Percentiles rank a stretch among this genome's conserved stretches.
These are phyloP conservation scores for Urocynchramus pylzowi DNA, from an alignment of 2,113 vertebrate species.

Conservation along the genomic window DNA sequence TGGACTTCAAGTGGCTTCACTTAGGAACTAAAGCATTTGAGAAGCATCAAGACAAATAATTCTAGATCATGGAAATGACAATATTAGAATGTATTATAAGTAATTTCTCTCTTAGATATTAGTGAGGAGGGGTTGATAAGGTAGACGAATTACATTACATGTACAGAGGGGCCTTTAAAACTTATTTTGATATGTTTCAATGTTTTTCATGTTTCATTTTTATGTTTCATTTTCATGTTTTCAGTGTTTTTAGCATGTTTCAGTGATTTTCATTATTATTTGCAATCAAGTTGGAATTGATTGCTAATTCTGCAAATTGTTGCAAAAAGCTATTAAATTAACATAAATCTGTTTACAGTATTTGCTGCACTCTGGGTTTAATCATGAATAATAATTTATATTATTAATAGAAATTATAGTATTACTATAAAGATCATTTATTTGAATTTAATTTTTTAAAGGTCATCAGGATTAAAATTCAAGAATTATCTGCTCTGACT, in stretches of 20 bases:
- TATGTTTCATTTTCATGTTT: too few relatives aligned
- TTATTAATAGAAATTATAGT: background rate
- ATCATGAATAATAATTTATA: background rate
- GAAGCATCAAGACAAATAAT: background rate
- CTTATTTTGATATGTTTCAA: background rate
- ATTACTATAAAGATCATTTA: background rate
- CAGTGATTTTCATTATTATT: background rate
- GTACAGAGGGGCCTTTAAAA: background rate
- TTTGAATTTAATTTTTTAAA: background rate
- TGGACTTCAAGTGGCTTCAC: background rate
- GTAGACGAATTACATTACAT: background rate
- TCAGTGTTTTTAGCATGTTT: too few relatives aligned
- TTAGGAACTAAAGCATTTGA: background rate
- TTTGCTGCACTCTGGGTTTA: background rate
- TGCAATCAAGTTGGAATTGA: background rate
- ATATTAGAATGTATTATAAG: background rate
- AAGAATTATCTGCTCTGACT: background rate
- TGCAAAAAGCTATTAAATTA: background rate
- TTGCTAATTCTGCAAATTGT: background rate
- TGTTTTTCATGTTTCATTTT: background rate
- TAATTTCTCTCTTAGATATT: background rate
- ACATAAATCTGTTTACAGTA: background rate
- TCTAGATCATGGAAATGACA: background rate
- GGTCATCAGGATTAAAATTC: background rate
- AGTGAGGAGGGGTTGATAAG: background rate